Base-by-base conservation (phyloP, 2,113 vertebrate genomes). In the Brienomyrus longianalis region DNA sequence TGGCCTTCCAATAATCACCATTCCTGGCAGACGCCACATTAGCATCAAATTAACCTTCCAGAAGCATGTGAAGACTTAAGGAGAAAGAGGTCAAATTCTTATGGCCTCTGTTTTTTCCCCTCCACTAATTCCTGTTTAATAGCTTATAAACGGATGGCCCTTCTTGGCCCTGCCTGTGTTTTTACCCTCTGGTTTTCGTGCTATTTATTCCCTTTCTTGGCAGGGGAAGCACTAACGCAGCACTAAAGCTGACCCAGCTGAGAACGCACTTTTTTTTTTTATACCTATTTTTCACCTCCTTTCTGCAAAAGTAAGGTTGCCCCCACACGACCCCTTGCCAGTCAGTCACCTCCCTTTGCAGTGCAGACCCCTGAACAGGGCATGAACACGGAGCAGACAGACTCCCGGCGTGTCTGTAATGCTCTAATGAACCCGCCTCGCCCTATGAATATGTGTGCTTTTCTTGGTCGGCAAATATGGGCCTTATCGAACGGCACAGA, bases 41-140 rank as follows among this genome's bases (percentile, higher is more conserved):
- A 95, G 93, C 92, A 95, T 94, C 89, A 84, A 91, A 95, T 94
- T 92, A 93, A 95, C 94, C 92, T 94, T 95, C 92, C 27, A 21
- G 54, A 92, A 91, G 89, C 66, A 86, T 88, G 87, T 35, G 52
- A 5, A 70, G 56, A 59, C 47, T 62, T 70, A 83, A 92, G 89
- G 89, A 91, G 88, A 90, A 92, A 74, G 31, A 62, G 85, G 77
- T 90, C 90, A 90, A 90, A 77, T 56, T 92, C 77, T 45, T 21
- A 89, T 39, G 66, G 43, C 85, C 66, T 31, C 88, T 88, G 74
- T 89, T 87, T 80, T 77, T 54, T 3, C 87, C 87, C 87, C 62
- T 74, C 45, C 52, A 11, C 74, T 86, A 59, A 89, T 90, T 90
- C 89, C 86, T 84, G 50, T 91, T 91, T 90, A 92, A 92, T 92